phyloP scores from a whole-genome alignment of 2,797 vertebrate genomes.

The Amazonetta brasiliensis region DNA sequence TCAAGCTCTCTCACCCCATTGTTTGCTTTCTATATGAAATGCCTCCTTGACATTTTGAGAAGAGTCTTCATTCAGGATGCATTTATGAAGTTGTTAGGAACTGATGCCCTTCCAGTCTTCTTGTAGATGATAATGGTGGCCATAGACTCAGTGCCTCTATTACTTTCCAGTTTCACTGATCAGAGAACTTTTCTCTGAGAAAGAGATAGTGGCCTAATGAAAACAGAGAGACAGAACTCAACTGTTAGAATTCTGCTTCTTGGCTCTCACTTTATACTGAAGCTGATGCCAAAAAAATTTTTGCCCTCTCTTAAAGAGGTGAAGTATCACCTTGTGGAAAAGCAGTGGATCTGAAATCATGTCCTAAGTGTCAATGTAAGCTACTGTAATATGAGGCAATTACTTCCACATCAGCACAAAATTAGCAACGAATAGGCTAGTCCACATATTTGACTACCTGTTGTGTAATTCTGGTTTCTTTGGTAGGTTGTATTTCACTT shows the following conservation, averaged over 20 bases:
- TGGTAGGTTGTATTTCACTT: background rate
- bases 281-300: background rate
- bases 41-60: background rate
- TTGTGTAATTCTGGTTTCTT: background rate
- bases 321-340: background rate
- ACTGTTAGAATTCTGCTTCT: background rate
- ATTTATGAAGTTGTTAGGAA: background rate
- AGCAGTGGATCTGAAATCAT: background rate
- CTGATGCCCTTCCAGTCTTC: background rate
- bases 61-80: background rate
- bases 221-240: background rate
- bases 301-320: background rate
- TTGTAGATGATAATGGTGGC: background rate
- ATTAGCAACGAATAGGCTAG: background rate
- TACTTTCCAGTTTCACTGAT: background rate
- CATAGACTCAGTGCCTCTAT: background rate
- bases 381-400: background rate
- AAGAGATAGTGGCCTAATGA: background rate
- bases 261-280: background rate
- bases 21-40: background rate
- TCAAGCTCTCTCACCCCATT: background rate
- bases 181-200: background rate
- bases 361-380: background rate
- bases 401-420: background rate
- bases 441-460: background rate